phyloP scores from a whole-genome alignment of 2,113 vertebrate species.

The Neotoma lepida region DNA sequence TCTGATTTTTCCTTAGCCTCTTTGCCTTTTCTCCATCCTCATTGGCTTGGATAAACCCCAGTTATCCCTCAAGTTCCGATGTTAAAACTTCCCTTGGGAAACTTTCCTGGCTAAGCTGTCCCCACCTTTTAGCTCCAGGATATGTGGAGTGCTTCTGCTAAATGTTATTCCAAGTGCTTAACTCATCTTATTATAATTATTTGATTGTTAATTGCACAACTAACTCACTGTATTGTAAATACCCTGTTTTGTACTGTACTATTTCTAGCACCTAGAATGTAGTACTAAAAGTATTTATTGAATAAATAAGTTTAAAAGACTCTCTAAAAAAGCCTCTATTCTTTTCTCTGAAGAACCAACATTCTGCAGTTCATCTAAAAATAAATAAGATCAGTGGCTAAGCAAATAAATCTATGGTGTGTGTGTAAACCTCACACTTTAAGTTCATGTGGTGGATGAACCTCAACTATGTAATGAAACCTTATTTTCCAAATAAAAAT shows the following conservation, averaged over 20 bases:
- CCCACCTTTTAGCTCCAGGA: neutral
- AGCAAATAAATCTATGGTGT: constrained; percentile 66
- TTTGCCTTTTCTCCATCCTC: neutral
- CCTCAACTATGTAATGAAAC: constrained; percentile 62
- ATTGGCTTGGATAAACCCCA: neutral
- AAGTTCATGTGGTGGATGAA: constrained; percentile 49
- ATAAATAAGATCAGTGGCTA: constrained; percentile 62
- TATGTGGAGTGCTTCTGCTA: neutral
- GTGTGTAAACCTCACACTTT: constrained; percentile 61
- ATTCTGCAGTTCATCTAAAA: constrained; percentile 67
- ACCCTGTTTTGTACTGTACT: neutral
- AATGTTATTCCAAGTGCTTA: constrained; percentile 21
- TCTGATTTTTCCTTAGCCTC: neutral
- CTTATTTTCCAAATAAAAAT: constrained; percentile 66
- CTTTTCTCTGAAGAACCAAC: constrained; percentile 31
- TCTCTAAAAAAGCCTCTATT: constrained; percentile 59
- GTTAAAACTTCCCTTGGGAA: constrained; percentile 33
- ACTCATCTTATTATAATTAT: constrained; percentile 45
- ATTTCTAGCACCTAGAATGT: constrained; percentile 43
- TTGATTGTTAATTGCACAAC: constrained; percentile 52
- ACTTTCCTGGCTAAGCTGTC: neutral
- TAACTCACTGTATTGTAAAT: constrained; percentile 20
- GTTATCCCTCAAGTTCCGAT: neutral
- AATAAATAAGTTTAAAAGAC: constrained; percentile 47
- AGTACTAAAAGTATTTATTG: constrained; percentile 49